Percentiles rank a stretch among this genome's conserved stretches.
These are phyloP conservation scores for Heliothis subflexa DNA, from an alignment of 1,140 invertebrate species.

Conservation along the genomic window DNA sequence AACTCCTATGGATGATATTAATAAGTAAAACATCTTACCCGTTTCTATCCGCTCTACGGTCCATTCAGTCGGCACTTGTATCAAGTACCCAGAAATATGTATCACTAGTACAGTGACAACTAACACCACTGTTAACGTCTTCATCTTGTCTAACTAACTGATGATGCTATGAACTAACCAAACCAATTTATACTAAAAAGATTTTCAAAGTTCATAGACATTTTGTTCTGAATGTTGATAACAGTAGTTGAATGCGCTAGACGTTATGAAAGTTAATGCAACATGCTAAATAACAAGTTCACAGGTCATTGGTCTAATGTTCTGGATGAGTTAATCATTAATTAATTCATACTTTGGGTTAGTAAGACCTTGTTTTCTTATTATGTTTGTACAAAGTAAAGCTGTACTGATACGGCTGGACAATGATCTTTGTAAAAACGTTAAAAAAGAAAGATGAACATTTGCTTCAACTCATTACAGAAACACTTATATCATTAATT, in stretches of 20 bases:
- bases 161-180: constrained; percentile 10
- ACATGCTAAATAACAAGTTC: constrained; percentile 17
- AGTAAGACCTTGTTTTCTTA: not conserved
- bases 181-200: constrained; percentile 52
- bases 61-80: constrained; percentile 66
- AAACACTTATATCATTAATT: too few relatives aligned
- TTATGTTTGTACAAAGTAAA: not conserved
- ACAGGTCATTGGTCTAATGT: constrained; percentile 16
- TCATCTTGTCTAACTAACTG: constrained; percentile 65
- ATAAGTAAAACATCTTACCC: constrained; percentile 54
- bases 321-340: constrained; percentile 12
- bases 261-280: constrained; percentile 39
- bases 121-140: constrained; percentile 63
- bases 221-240: constrained; percentile 41
- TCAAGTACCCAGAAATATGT: constrained; percentile 63
- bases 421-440: too few relatives aligned
- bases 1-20: not conserved
- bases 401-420: not conserved
- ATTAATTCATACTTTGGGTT: not conserved
- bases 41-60: constrained; percentile 40
- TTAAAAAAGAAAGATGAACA: too few relatives aligned
- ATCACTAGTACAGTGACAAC: constrained; percentile 46
- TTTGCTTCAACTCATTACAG: too few relatives aligned
- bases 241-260: constrained; percentile 50
- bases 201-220: constrained; percentile 61